A percentile compares a stretch with the other conserved stretches of the same genome.
Conservation (phyloP, 2,888 invertebrate species). For the Syrista parreyssii region DNA sequence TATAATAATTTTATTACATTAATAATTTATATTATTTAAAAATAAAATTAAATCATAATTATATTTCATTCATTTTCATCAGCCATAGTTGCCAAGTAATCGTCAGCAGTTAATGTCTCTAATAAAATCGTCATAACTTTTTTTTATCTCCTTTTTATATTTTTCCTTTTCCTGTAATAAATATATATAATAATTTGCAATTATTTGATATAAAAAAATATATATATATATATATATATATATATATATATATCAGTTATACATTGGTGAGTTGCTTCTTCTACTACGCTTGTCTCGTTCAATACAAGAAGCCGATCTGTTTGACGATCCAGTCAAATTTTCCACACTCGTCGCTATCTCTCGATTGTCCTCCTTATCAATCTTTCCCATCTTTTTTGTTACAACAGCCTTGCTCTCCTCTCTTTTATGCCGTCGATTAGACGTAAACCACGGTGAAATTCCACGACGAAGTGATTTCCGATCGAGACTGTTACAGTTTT, state of each 20-base stretch:
- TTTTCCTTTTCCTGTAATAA: neutral
- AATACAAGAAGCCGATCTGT: neutral
- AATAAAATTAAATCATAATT: neutral
- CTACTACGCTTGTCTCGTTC: neutral
- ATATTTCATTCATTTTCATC: neutral
- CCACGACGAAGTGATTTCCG: neutral
- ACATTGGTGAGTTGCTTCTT: neutral
- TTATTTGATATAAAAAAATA: neutral
- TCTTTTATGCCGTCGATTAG: neutral
- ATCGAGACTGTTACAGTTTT: neutral
- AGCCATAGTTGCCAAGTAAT: neutral
- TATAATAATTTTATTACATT: neutral
- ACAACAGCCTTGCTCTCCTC: neutral
- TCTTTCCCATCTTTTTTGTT: neutral
- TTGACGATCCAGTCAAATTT: neutral
- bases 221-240: too few relatives aligned
- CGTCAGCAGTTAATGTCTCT: neutral
- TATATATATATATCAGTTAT: neutral
- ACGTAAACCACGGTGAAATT: neutral
- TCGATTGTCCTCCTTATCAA: neutral
- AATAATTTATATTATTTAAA: neutral
- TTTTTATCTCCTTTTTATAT: neutral
- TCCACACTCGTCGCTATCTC: neutral
- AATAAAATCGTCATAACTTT: neutral
- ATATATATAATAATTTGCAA: neutral